phyloP scores from a whole-genome alignment of 2,113 vertebrate species.

The Oxyura jamaicensis region DNA sequence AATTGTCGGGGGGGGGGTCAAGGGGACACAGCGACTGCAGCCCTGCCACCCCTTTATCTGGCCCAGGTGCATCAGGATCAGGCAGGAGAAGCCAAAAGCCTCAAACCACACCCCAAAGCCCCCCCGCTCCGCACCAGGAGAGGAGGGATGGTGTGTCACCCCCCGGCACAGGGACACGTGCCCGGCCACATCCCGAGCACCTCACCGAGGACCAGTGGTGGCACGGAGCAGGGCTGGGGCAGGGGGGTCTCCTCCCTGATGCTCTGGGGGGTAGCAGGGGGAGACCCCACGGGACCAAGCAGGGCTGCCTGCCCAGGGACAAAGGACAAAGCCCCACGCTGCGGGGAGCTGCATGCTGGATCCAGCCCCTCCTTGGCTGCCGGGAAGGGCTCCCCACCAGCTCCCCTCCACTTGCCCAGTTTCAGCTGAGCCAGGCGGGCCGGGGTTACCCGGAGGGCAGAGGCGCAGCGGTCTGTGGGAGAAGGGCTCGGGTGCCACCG shows the following conservation, averaged over 20 bases:
- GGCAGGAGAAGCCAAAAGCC: neutral
- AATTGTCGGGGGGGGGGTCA: neutral
- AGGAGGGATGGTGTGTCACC: accelerated
- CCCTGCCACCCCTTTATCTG: neutral
- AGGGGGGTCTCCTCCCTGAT: neutral
- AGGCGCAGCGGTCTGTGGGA: neutral
- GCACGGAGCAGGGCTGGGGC: no score
- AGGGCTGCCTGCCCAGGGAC: neutral
- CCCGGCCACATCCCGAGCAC: accelerated
- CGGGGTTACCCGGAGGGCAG: accelerated
- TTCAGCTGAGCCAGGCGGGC: neutral
- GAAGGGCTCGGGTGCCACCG: neutral
- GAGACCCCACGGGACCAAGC: neutral
- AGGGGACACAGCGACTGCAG: neutral
- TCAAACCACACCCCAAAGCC: neutral
- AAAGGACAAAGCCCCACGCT: accelerated
- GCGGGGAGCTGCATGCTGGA: accelerated
- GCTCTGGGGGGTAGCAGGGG: neutral
- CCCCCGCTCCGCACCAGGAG: accelerated
- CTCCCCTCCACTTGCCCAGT: neutral
- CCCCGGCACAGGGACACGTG: accelerated
- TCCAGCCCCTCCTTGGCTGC: accelerated
- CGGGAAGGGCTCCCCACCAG: neutral
- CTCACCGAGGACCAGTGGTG: accelerated
- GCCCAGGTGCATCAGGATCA: accelerated